These are phyloP conservation scores for Bergia puertoricense DNA, from an alignment of 92 coral and sea anemone genomes.

Conservation along the genomic window DNA sequence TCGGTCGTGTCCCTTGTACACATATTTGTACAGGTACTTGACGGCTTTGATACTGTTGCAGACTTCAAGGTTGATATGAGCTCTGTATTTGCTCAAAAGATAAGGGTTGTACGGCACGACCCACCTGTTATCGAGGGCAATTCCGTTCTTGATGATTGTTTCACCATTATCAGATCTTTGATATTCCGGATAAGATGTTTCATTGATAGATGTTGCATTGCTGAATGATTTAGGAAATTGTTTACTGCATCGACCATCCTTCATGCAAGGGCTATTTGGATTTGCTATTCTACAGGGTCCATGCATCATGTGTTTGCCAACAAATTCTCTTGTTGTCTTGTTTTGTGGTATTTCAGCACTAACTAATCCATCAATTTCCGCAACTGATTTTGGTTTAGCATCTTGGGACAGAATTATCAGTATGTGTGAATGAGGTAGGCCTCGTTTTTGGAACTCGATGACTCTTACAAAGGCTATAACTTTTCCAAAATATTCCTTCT, in stretches of 20 bases:
- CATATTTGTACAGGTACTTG: slow-evolving; percentile 30
- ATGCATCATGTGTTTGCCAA: slow-evolving; percentile 15
- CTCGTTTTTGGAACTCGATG: background rate
- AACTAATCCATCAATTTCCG: background rate
- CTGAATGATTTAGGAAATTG: background rate
- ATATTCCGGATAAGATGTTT: slow-evolving; percentile 18
- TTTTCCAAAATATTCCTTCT: background rate
- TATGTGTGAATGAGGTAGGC: background rate
- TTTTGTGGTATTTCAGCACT: background rate
- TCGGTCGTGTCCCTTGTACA: slow-evolving; percentile 15
- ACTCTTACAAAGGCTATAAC: background rate
- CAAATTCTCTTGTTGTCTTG: too few relatives aligned
- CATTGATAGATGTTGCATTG: background rate
- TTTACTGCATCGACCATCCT: background rate
- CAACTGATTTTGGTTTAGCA: background rate
- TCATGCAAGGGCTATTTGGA: slow-evolving; percentile 8
- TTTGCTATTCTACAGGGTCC: slow-evolving; percentile 16
- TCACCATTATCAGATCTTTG: background rate
- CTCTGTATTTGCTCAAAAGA: background rate
- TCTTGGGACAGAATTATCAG: background rate
- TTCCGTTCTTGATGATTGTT: background rate
- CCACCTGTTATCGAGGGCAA: slow-evolving; percentile 3
- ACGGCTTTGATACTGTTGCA: background rate
- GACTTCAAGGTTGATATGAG: slow-evolving; percentile 26
- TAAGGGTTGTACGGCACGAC: slow-evolving; percentile 26